phyloP scores from a whole-genome alignment of 2,888 invertebrate species.

The Cataglyphis altisquamis region DNA sequence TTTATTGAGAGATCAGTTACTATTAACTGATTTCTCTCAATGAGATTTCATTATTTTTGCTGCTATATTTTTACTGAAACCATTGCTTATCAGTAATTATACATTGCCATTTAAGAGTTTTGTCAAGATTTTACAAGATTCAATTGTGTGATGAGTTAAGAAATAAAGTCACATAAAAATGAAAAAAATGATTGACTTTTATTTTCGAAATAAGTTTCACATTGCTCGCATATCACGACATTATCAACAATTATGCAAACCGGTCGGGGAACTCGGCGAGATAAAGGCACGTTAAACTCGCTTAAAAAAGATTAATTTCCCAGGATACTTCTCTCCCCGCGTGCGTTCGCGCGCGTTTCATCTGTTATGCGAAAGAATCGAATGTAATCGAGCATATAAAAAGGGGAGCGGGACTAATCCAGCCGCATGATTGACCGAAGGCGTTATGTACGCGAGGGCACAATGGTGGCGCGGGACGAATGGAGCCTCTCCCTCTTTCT shows the following conservation, averaged over 20 bases:
- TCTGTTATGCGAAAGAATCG: slow-evolving; percentile 35
- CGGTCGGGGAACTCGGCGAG: neutral
- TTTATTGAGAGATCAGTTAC: too few species aligned
- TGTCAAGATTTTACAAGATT: neutral
- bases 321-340: neutral
- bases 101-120: neutral
- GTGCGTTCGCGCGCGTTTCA: slow-evolving; percentile 2
- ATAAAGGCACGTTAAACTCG: slow-evolving; percentile 10
- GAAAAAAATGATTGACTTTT: too few species aligned
- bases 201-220: neutral
- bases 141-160: neutral
- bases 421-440: slow-evolving; percentile 24
- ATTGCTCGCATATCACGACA: slow-evolving; percentile 1
- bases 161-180: neutral
- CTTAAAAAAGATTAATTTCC: slow-evolving; percentile 42
- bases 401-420: slow-evolving; percentile 51
- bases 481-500: slow-evolving; percentile 19
- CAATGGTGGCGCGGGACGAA: slow-evolving; percentile 46
- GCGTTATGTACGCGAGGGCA: slow-evolving; percentile 14
- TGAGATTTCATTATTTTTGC: neutral
- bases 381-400: slow-evolving; percentile 49
- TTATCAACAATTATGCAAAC: slow-evolving; percentile 36
- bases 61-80: neutral
- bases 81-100: neutral
- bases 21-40: neutral